A percentile compares a stretch with the other conserved stretches of the same genome.
Evolutionary conservation across 2,888 invertebrate species (phyloP).

Genomic region (Macaria liturata): DNA sequence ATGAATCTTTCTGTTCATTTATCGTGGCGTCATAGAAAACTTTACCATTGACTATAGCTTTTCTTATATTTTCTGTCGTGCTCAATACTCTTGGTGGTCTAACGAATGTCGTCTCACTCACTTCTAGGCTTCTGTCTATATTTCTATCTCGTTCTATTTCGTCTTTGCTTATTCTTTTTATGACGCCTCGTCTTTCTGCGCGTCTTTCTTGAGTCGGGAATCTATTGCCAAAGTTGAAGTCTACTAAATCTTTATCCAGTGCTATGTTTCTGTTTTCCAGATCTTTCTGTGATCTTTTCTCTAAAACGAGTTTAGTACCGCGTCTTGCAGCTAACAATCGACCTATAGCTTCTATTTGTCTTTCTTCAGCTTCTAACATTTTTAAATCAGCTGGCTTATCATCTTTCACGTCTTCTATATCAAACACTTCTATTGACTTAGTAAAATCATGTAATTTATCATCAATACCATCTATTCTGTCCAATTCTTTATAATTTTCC

Average conservation of each 20-base stretch:
- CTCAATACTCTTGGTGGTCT: conserved; percentile 69
- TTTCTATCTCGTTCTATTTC: conserved; percentile 66
- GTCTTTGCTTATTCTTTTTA: conserved; percentile 72
- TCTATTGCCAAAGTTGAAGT: conserved; percentile 69
- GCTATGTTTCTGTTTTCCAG: conserved; percentile 67
- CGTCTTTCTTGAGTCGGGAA: conserved; percentile 65
- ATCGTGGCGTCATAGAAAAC: conserved; percentile 76
- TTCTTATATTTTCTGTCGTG: conserved; percentile 71
- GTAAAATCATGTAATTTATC: conserved; percentile 72
- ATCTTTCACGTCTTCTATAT: conserved; percentile 68
- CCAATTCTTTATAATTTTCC: conserved; percentile 48
- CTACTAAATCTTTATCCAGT: conserved; percentile 61
- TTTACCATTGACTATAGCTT: conserved; percentile 75
- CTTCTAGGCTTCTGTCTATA: conserved; percentile 69
- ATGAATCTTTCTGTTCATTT: conserved; percentile 64
- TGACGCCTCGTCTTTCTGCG: conserved; percentile 65
- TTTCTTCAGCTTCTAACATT: conserved; percentile 75
- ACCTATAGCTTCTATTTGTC: conserved; percentile 78
- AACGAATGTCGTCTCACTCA: conserved; percentile 73
- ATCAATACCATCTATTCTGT: conserved; percentile 67
- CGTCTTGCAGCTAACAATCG: conserved; percentile 68
- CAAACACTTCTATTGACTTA: conserved; percentile 70
- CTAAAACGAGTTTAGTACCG: conserved; percentile 64
- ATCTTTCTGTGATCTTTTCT: conserved; percentile 71
- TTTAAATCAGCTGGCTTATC: conserved; percentile 66